These are phyloP conservation scores for Ormyrus thymus DNA, from an alignment of 2,888 invertebrate genomes.

Conservation along the genomic window DNA sequence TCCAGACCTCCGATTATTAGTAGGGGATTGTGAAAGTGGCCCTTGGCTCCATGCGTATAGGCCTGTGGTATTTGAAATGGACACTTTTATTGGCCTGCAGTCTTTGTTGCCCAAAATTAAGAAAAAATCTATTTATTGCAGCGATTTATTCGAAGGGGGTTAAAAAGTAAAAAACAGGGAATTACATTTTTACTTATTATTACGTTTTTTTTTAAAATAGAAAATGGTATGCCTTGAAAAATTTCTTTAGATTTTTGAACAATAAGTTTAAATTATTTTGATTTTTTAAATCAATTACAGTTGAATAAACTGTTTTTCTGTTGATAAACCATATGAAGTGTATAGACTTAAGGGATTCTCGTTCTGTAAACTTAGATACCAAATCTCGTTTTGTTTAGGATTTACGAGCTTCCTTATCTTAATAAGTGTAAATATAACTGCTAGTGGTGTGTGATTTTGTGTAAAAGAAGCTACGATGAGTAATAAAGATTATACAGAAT, in stretches of 20 bases:
- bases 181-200: too few relatives aligned
- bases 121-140: too few relatives aligned
- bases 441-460: not conserved
- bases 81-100: constrained; percentile 38
- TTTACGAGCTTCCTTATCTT: constrained; percentile 44
- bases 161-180: too few relatives aligned
- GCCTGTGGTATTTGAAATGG: constrained; percentile 19
- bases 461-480: not conserved
- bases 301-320: too few relatives aligned
- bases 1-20: constrained; percentile 18
- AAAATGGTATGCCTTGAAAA: too few relatives aligned
- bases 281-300: too few relatives aligned
- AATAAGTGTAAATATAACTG: constrained; percentile 40
- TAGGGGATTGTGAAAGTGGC: constrained; percentile 18
- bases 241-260: too few relatives aligned
- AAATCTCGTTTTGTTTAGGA: constrained; percentile 31
- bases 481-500: constrained; percentile 1
- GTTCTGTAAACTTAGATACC: constrained; percentile 26
- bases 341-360: constrained; percentile 5
- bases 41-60: not conserved
- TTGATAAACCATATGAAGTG: too few relatives aligned
- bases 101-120: too few relatives aligned
- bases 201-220: too few relatives aligned
- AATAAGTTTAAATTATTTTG: too few relatives aligned
- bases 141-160: too few relatives aligned